Percentiles rank a stretch among this genome's conserved stretches.
Conservation (phyloP, 92 coral and sea anemone genomes). For the Porites lobata region DNA sequence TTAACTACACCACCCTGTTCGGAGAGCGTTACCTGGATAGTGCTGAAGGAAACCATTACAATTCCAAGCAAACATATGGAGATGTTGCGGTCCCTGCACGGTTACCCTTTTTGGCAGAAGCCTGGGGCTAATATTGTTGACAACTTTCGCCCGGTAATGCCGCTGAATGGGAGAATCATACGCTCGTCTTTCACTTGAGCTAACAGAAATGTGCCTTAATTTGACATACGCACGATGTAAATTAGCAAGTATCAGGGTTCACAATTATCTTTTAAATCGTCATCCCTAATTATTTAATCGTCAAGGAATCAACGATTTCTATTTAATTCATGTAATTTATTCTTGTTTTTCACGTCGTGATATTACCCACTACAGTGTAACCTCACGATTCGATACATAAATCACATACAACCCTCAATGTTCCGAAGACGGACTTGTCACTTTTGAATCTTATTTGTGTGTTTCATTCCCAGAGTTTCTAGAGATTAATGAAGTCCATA, state of each 20-base stretch:
- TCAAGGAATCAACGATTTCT: neutral
- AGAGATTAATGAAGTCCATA: no score
- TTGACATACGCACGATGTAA: neutral
- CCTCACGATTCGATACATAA: no score
- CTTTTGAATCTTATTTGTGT: no score
- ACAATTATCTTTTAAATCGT: no score
- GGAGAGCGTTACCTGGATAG: conserved; percentile 79
- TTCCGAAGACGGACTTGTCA: no score
- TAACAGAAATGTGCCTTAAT: neutral
- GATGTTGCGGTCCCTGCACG: conserved; percentile 52
- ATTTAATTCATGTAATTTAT: no score
- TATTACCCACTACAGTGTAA: no score
- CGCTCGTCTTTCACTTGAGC: conserved; percentile 29
- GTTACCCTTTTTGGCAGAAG: conserved; percentile 32
- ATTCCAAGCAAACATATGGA: conserved; percentile 53
- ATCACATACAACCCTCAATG: no score
- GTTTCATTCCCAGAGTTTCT: no score
- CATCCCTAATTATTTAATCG: no score
- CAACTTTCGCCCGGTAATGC: conserved; percentile 54
- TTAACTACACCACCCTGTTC: conserved; percentile 74
- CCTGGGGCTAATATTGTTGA: conserved; percentile 42
- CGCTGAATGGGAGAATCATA: conserved; percentile 51
- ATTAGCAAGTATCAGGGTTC: neutral
- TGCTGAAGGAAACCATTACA: conserved; percentile 56
- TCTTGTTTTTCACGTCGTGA: no score